Evolutionary conservation across 2,797 vertebrate species (phyloP), one percentile per base, ranked within the genome.

Genomic region (Myoxocephalus aenaeus): DNA sequence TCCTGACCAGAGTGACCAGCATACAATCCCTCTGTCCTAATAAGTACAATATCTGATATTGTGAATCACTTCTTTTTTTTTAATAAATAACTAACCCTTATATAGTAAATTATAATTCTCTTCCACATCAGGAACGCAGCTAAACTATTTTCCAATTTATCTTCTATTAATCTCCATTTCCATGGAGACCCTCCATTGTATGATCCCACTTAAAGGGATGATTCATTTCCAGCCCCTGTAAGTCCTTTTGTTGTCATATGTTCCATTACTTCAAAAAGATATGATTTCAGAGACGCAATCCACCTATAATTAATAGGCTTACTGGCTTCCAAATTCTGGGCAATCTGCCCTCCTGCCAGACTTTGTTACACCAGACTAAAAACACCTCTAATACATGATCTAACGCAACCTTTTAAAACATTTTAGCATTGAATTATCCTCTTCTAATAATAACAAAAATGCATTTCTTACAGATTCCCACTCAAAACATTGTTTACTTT

Each of bases 261-360:
- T 86, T 89, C 81, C 78, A 87, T 87, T 86, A 87, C 84, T 86
- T 90, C 85, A 87, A 76, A 87, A 82, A 85, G 77, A 89, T 74
- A 65, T 0, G 3, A 67, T 83, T 83, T 87, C 81, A 86, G 75
- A 74, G 50, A 74, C 65, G 73, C 70, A 80, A 85, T 85, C 82
- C 73, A 86, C 82, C 85, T 86, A 78, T 82, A 84, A 87, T 86
- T 79, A 88, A 81, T 67, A 74, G 80, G 83, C 77, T 77, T 86
- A 86, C 75, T 50, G 75, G 73, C 67, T 87, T 80, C 71, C 32
- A 86, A 70, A 80, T 75, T 76, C 72, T 83, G 77, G 87, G 85
- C 83, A 86, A 59, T 64, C 56, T 82, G 82, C 87, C 84, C 66
- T 85, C 38, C 73, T 63, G 80, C 71, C 77, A 61, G 71, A 71